Evolutionary conservation across 2,797 vertebrate genomes (phyloP).

Genomic region (Intellagama lesueurii): DNA sequence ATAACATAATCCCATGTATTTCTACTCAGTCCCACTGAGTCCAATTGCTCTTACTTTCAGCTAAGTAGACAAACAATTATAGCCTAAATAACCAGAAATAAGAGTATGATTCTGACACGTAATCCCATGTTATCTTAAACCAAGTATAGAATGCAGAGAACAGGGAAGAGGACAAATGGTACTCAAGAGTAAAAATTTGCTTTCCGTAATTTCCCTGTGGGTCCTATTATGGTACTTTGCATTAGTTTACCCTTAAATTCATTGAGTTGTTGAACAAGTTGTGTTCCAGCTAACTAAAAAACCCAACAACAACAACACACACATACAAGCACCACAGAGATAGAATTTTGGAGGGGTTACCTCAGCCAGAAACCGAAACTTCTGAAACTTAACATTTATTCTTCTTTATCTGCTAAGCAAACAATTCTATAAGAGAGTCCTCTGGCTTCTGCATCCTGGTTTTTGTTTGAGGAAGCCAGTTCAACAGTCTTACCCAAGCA

Average conservation of each 20-base stretch:
- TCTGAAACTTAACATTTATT: not conserved
- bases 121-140: not conserved
- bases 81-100: not conserved
- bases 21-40: not conserved
- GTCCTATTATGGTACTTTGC: not conserved
- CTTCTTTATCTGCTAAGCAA: conserved; percentile 7
- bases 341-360: not conserved
- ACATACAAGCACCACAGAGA: not conserved
- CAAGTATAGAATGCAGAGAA: too few relatives aligned
- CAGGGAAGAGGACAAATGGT: not conserved
- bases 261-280: not conserved
- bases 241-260: not conserved
- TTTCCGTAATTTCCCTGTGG: not conserved
- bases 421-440: not conserved
- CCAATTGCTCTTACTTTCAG: not conserved
- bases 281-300: not conserved
- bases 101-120: not conserved
- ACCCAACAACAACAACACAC: too few relatives aligned
- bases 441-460: not conserved
- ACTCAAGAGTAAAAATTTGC: not conserved
- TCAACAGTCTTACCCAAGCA: not conserved
- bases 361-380: conserved; percentile 35
- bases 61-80: not conserved
- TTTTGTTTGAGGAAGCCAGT: not conserved
- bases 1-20: not conserved